Evolutionary conservation across 2,888 invertebrate genomes (phyloP).

Genomic region (Meiosimyza platycephala): DNA sequence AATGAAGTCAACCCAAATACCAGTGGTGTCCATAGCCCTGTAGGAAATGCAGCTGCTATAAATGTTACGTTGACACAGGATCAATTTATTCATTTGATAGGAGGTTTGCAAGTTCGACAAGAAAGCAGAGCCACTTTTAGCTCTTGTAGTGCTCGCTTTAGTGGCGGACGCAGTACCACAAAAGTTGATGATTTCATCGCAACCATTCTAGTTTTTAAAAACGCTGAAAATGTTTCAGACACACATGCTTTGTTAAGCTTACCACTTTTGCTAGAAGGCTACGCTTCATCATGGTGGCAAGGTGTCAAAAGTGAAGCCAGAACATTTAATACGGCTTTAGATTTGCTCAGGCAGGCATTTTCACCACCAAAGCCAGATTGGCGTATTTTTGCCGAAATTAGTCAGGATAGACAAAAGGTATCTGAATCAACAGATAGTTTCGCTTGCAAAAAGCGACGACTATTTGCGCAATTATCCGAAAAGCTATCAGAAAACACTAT

Average conservation of each 20-base stretch:
- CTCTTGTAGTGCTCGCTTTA: conserved; percentile 28
- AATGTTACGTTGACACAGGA: too few relatives aligned
- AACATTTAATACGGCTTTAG: conserved; percentile 27
- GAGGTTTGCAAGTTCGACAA: neutral
- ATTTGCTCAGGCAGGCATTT: conserved; percentile 30
- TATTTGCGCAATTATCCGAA: conserved; percentile 31
- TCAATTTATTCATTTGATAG: too few relatives aligned
- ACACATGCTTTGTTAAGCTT: conserved; percentile 29
- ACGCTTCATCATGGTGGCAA: conserved; percentile 39
- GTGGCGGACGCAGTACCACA: conserved; percentile 13
- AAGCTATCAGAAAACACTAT: conserved; percentile 17
- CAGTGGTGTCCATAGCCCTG: too few relatives aligned
- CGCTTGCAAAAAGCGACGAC: conserved; percentile 27
- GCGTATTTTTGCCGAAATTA: conserved; percentile 32
- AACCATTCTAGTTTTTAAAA: too few relatives aligned
- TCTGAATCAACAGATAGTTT: conserved; percentile 34
- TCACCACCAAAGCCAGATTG: conserved; percentile 37
- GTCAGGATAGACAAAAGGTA: conserved; percentile 25
- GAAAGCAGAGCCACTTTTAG: conserved; percentile 15
- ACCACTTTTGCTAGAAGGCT: conserved; percentile 35
- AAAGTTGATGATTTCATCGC: conserved; percentile 31
- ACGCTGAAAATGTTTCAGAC: conserved; percentile 39
- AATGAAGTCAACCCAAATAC: too few relatives aligned
- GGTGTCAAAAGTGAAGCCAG: conserved; percentile 29
- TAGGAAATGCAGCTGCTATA: too few relatives aligned